Base-by-base conservation (phyloP, 2,797 vertebrate genomes). In the Fistularia tabacaria region DNA sequence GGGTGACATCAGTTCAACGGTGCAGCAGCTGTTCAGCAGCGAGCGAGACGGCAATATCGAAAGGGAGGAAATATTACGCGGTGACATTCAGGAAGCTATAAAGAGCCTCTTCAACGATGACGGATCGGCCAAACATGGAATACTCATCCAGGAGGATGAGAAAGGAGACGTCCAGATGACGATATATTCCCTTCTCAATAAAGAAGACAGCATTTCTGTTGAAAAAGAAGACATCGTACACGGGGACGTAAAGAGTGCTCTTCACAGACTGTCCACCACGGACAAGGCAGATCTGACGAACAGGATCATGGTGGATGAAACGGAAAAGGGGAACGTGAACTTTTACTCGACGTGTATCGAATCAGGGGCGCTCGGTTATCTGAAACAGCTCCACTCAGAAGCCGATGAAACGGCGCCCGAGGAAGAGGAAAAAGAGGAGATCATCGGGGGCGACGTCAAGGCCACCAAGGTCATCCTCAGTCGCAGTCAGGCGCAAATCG, bases 341-440 rank as follows among this genome's bases (percentile, higher is more conserved):
- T 95, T 98, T 89, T 97, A 92, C 73, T 95, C 94, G 38, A 96
- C 92, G 1, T 97, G 95, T 64, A 98, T 98, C 75, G 95, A 98
- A 88, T 92, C 92, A 46, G 95, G 95, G 57, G 90, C 93, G 42
- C 81, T 96, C 10, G 92, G 94, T 76, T 95, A 94, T 76, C 89
- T 98, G 37, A 94, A 87, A 86, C 82, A 92, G 63, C 85, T 96
- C 3, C 91, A 95, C 54, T 51, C 80, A 57, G 90, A 39, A 48
- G 66, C 89, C 52, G 85, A 89, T 54, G 93, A 94, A 64, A 74
- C 47, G 50, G 36, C 43, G 36, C 25, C 46, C 42, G 66, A 70
- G 44, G 69, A 45, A 46, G 64, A 64, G 64, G 81, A 87, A 58
- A 92, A 91, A 73, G 90, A 93, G 50, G 74, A 87, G 72, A 92